Conservation (phyloP, 2,113 vertebrate species). For the Alligator sinensis region DNA sequence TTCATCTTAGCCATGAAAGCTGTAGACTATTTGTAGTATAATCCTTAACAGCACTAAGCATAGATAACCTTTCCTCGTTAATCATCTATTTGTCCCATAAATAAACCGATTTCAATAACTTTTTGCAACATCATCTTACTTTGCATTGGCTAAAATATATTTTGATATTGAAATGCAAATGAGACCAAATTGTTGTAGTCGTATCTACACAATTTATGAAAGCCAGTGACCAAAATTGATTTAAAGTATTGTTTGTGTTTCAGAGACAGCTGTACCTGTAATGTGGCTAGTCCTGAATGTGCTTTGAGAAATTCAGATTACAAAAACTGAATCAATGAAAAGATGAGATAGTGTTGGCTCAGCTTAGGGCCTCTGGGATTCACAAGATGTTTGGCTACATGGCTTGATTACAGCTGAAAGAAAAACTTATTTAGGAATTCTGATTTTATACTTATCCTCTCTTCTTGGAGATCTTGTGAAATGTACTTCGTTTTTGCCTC, state of each 20-base stretch:
- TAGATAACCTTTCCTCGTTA: slow-evolving; percentile 32
- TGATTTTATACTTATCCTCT: not conserved
- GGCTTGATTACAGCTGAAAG: not conserved
- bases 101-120: slow-evolving; percentile 23
- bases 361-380: not conserved
- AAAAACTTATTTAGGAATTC: not conserved
- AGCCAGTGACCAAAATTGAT: slow-evolving; percentile 45
- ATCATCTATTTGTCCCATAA: slow-evolving; percentile 13
- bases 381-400: not conserved
- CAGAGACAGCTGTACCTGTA: not conserved
- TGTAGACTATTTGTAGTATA: not conserved
- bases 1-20: not conserved
- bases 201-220: not conserved
- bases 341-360: not conserved
- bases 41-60: slow-evolving; percentile 2
- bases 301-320: not conserved
- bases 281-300: not conserved
- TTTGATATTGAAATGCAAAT: not conserved
- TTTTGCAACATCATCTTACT: slow-evolving; percentile 24
- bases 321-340: not conserved
- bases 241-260: slow-evolving; percentile 24
- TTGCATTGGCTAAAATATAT: slow-evolving; percentile 39
- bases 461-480: not conserved
- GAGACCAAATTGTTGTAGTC: not conserved
- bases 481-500: rapidly evolving